Conservation (phyloP, 2,888 invertebrate species). For the Microctonus brassicae region DNA sequence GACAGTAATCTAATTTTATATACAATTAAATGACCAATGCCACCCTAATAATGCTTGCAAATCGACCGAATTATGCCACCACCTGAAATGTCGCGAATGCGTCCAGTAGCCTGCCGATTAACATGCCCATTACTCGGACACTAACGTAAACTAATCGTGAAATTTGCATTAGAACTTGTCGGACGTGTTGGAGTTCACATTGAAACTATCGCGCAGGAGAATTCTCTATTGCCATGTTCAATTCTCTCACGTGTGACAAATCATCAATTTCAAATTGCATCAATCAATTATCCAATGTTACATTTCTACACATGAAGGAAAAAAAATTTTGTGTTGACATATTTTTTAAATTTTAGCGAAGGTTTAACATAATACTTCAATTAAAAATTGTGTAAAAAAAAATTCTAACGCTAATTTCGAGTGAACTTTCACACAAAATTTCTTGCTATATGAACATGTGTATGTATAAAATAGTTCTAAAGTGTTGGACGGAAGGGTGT, state of each 20-base stretch:
- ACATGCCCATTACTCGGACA: conserved; percentile 62
- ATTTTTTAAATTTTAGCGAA: too few relatives aligned
- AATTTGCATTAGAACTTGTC: conserved; percentile 63
- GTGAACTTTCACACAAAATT: too few relatives aligned
- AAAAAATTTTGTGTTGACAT: too few relatives aligned
- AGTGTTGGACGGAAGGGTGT: not conserved
- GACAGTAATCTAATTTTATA: conserved; percentile 60
- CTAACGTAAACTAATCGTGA: conserved; percentile 50
- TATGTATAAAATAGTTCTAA: not conserved
- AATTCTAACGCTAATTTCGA: too few relatives aligned
- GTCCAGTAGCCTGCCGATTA: conserved; percentile 57
- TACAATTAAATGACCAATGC: conserved; percentile 63
- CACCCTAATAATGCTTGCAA: conserved; percentile 66
- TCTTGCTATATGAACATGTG: too few relatives aligned
- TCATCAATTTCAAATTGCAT: not conserved
- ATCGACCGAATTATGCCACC: conserved; percentile 66
- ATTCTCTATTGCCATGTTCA: not conserved
- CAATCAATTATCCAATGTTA: not conserved
- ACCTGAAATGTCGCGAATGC: conserved; percentile 50
- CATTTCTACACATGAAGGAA: too few relatives aligned
- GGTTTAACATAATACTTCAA: too few relatives aligned
- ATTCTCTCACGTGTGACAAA: not conserved
- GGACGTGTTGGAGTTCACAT: conserved; percentile 43
- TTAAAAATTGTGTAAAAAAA: too few relatives aligned
- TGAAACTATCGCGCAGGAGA: conserved; percentile 1